A percentile compares a stretch with the other conserved stretches of the same genome.
phyloP scores from a whole-genome alignment of 2,888 invertebrate genomes.

The Ptilodon capucinus region DNA sequence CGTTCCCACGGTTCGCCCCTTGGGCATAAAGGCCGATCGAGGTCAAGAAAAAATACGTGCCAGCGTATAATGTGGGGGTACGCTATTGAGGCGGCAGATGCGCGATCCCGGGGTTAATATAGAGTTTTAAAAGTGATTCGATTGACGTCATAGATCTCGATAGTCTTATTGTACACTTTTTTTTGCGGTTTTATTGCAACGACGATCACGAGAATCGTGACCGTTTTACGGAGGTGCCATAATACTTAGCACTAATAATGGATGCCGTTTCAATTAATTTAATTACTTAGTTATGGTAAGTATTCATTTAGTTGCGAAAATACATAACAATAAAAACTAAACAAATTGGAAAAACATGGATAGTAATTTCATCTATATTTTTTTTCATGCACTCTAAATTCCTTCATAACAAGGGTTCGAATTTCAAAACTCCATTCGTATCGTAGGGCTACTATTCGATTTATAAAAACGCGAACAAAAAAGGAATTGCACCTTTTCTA shows the following conservation, averaged over 20 bases:
- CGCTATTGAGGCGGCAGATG: constrained; percentile 77
- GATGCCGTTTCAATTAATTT: no score
- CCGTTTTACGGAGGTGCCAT: no score
- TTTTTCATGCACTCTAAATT: constrained; percentile 14
- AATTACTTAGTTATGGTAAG: no score
- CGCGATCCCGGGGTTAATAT: constrained; percentile 74
- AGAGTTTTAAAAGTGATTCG: constrained; percentile 68
- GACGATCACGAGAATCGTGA: background rate
- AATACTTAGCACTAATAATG: no score
- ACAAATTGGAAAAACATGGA: no score
- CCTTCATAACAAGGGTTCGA: constrained; percentile 48
- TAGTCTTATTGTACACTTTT: constrained; percentile 25
- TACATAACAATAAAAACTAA: no score
- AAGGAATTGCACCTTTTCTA: constrained; percentile 81
- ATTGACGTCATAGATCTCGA: constrained; percentile 52
- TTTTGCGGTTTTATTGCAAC: background rate
- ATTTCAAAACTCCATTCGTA: constrained; percentile 64
- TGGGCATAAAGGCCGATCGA: constrained; percentile 73
- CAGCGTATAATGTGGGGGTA: constrained; percentile 72
- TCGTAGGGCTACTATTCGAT: constrained; percentile 61
- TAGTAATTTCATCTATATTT: background rate
- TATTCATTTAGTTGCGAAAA: no score
- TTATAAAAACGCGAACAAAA: constrained; percentile 66
- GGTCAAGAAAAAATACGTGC: constrained; percentile 82
- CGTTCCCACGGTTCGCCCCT: constrained; percentile 81